A percentile compares a stretch with the other conserved stretches of the same genome.
Evolutionary conservation across 1,140 invertebrate species (phyloP).

Genomic region (Scaptodrosophila lebanonensis): DNA sequence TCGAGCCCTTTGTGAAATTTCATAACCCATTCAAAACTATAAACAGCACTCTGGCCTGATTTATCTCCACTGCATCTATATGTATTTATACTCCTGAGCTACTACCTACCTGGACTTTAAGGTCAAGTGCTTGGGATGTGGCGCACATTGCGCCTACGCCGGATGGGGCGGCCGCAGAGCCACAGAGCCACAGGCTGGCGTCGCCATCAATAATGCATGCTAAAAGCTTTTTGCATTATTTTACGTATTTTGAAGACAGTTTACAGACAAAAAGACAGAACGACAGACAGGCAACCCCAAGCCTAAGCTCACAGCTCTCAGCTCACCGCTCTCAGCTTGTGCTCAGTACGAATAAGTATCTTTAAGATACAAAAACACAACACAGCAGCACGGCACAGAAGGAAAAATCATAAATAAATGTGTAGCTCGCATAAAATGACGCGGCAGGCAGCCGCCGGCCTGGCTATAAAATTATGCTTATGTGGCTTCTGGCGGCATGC

Average conservation of each 20-base stretch:
- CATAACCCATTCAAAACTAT: conserved; percentile 9
- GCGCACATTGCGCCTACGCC: conserved; percentile 38
- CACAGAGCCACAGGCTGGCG: conserved; percentile 39
- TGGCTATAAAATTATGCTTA: conserved; percentile 74
- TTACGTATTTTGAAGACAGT: conserved; percentile 52
- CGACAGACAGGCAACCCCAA: too few relatives aligned
- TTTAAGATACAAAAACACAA: conserved; percentile 49
- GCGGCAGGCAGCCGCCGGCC: conserved; percentile 12
- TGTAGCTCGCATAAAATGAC: neutral
- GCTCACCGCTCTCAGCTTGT: conserved; percentile 17
- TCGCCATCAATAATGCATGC: conserved; percentile 74
- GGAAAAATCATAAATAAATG: conserved; percentile 66
- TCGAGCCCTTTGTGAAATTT: conserved; percentile 26
- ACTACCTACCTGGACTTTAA: neutral
- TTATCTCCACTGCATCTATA: too few relatives aligned
- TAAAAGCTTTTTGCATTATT: conserved; percentile 77
- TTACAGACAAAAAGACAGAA: conserved; percentile 10
- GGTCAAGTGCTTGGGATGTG: conserved; percentile 22
- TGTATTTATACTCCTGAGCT: too few relatives aligned
- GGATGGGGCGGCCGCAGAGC: neutral
- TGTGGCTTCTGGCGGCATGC: conserved; percentile 19
- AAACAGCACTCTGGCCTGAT: conserved; percentile 3
- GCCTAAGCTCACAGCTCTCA: conserved; percentile 16
- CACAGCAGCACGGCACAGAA: conserved; percentile 16
- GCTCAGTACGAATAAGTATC: too few relatives aligned